These are phyloP conservation scores for Tetrapedia diversipes DNA, from an alignment of 2,888 invertebrate species.

Conservation along the genomic window DNA sequence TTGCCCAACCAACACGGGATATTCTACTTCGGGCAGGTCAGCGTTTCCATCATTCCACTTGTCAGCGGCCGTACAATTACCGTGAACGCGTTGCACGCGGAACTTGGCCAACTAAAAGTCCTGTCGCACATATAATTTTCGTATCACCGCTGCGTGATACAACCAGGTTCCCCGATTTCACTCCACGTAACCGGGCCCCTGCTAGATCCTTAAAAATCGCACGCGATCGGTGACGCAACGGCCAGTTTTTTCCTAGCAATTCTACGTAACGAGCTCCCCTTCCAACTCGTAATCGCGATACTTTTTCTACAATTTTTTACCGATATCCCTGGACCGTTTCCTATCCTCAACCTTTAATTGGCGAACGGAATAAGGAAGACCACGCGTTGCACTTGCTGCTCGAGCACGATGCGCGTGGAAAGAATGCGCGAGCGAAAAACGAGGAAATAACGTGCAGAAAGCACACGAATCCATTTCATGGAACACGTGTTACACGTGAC, in stretches of 20 bases:
- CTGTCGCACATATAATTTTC: constrained; percentile 47
- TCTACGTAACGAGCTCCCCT: constrained; percentile 22
- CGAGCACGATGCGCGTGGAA: not conserved
- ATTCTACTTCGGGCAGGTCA: constrained; percentile 36
- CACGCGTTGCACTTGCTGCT: not conserved
- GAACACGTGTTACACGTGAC: too few species aligned
- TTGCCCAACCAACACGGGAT: constrained; percentile 6
- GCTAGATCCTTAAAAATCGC: constrained; percentile 44
- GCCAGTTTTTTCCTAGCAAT: not conserved
- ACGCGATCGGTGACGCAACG: constrained; percentile 47
- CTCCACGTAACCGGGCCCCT: constrained; percentile 40
- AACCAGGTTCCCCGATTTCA: constrained; percentile 51
- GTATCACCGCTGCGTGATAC: constrained; percentile 45
- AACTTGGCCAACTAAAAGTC: constrained; percentile 26
- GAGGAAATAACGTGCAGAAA: too few species aligned
- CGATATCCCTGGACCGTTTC: not conserved
- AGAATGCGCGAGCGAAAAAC: not conserved
- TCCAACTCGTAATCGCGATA: constrained; percentile 9
- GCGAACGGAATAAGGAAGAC: not conserved
- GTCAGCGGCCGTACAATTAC: constrained; percentile 20
- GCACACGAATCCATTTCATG: too few species aligned
- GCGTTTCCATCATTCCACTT: constrained; percentile 16
- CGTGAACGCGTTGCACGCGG: constrained; percentile 31
- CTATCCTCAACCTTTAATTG: not conserved
- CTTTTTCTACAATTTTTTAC: not conserved